Conservation (phyloP, 2,113 vertebrate genomes). For the Pelecanoides urinatrix region DNA sequence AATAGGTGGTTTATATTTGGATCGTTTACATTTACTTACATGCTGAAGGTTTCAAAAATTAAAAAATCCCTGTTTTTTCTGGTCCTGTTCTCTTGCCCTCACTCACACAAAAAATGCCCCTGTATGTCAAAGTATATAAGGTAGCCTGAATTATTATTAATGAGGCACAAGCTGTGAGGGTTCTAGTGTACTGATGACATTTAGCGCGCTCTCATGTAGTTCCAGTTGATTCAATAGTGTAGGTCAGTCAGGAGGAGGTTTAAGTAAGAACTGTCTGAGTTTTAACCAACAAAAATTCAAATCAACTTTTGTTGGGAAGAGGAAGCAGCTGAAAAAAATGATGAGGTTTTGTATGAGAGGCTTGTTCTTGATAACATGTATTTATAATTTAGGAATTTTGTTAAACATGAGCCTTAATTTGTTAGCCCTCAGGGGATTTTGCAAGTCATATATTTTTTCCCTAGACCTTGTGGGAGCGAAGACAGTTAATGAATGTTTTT, state of each 20-base stretch:
- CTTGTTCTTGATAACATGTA: background rate
- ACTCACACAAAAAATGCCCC: background rate
- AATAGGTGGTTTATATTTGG: background rate
- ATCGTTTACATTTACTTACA: fast-evolving
- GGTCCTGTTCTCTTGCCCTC: background rate
- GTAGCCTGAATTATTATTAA: background rate
- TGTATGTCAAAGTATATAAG: background rate
- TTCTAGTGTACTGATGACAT: background rate
- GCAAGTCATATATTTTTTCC: background rate
- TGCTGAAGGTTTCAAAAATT: background rate
- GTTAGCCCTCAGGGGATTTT: background rate
- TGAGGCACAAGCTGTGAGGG: background rate
- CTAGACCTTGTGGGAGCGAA: background rate
- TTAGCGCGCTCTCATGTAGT: background rate
- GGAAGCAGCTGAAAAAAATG: background rate
- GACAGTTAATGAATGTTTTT: background rate
- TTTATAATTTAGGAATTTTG: slow-evolving; percentile 12
- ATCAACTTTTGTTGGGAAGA: background rate
- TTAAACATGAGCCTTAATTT: slow-evolving; percentile 24
- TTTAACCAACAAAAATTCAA: background rate
- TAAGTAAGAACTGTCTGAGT: background rate
- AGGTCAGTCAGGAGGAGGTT: background rate
- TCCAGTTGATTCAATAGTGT: background rate
- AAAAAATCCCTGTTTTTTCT: background rate
- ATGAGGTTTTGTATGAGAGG: background rate